Base-by-base conservation (phyloP, 2,797 vertebrate genomes). In the Cossypha heuglini region DNA sequence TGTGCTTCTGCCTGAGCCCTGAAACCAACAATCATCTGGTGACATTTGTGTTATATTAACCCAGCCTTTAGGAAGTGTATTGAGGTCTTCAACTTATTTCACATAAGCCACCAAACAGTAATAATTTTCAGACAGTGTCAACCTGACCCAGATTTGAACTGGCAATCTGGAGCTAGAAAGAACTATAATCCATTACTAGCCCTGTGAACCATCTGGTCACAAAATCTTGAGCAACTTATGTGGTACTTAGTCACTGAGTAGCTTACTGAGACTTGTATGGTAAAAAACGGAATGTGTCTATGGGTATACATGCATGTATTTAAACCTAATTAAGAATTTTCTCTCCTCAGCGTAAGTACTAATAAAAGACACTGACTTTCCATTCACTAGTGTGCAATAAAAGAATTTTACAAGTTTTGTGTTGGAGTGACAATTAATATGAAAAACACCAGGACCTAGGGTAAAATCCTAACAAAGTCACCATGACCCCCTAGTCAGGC, bases 101-200 rank as follows among this genome's bases (percentile, higher is more conserved):
- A 95, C 52, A 68, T 90, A 90, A 96, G 83, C 92, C 90, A 94
- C 91, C 64, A 94, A 97, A 95, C 85, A 94, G 94, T 87, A 94
- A 95, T 94, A 95, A 96, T 94, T 96, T 96, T 89, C 94, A 90
- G 93, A 90, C 75, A 93, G 67, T 96, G 94, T 96, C 95, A 96
- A 84, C 88, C 90, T 96, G 94, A 96, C 95, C 96, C 77, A 92
- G 88, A 90, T 96, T 95, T 97, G 94, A 97, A 97, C 96, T 95
- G 86, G 90, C 93, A 97, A 95, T 95, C 95, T 96, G 84, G 88
- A 97, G 68, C 72, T 86, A 43, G 92, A 91, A 96, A 93, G 80
- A 51, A 86, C 79, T 86, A 51, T 92, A 93, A 92, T 95, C 88
- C 88, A 94, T 97, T 96, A 88, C 86, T 77, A 86, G 87, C 86